Conservation (phyloP, 2,797 vertebrate species). For the Stomatorhinus walkeri region DNA sequence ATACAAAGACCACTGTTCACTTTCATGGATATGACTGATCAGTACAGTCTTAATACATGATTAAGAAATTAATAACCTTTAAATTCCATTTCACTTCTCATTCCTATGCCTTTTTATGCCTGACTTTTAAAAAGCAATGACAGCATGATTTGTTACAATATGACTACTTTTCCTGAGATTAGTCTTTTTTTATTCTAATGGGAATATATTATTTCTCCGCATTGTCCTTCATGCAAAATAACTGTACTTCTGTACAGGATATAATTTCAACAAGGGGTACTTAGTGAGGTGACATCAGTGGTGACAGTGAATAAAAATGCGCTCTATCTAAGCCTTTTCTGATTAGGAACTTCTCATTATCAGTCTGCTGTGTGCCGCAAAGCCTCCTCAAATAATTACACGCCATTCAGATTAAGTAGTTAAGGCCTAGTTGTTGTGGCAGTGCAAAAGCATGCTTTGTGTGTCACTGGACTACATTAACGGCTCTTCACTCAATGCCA, state of each 20-base stretch:
- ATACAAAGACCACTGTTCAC: constrained; percentile 2
- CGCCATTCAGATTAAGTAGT: constrained; percentile 33
- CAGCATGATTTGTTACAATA: neutral
- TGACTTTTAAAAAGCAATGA: neutral
- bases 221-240: constrained; percentile 24
- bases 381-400: constrained; percentile 25
- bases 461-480: neutral
- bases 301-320: neutral
- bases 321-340: neutral
- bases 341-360: constrained; percentile 21
- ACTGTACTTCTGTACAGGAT: neutral
- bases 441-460: neutral
- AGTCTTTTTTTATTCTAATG: neutral
- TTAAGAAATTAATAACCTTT: constrained; percentile 8
- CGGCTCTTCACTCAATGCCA: neutral
- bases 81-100: neutral
- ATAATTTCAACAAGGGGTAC: neutral
- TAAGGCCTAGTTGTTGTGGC: neutral
- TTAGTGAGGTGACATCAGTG: neutral
- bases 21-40: neutral
- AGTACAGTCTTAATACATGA: neutral
- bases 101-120: neutral
- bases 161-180: neutral
- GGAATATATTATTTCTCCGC: constrained; percentile 18
- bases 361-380: constrained; percentile 18